phyloP scores from a whole-genome alignment of 2,113 vertebrate species.

The Phoxinus phoxinus region DNA sequence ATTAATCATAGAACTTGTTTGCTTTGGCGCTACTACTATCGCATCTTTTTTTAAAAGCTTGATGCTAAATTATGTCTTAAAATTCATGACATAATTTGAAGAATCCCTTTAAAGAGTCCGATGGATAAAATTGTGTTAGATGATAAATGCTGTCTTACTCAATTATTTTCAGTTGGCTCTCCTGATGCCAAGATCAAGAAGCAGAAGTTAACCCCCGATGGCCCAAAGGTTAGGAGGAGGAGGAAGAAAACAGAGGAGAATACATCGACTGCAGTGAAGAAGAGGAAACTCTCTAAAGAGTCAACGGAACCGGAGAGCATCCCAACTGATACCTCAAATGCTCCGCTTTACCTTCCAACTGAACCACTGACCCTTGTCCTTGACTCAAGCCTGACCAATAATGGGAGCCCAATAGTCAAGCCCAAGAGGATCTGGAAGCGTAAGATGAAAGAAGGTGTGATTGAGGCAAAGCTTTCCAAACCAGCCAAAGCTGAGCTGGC shows the following conservation, averaged over 20 bases:
- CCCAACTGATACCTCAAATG: conserved; percentile 52
- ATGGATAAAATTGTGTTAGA: background rate
- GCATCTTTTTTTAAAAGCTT: no score
- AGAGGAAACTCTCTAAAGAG: conserved; percentile 63
- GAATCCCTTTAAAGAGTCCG: background rate
- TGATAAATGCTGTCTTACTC: background rate
- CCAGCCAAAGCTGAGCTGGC: conserved; percentile 45
- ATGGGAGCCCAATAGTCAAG: conserved; percentile 51
- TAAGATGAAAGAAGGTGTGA: conserved; percentile 48
- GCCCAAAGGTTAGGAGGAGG: conserved; percentile 58
- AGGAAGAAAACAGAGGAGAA: conserved; percentile 52
- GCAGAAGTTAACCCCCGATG: conserved; percentile 63
- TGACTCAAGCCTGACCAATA: conserved; percentile 64
- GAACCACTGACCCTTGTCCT: conserved; percentile 65
- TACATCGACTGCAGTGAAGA: conserved; percentile 52
- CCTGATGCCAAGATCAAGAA: conserved; percentile 37
- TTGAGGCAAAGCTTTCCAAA: conserved; percentile 58
- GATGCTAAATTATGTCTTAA: no score
- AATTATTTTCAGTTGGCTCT: conserved; percentile 16
- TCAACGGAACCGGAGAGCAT: conserved; percentile 42
- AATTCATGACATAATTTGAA: no score
- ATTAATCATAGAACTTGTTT: no score
- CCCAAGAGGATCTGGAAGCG: conserved; percentile 67
- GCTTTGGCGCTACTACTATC: no score
- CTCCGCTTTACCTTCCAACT: conserved; percentile 29